Conservation (phyloP, 2,113 vertebrate species). For the Empidonax traillii region DNA sequence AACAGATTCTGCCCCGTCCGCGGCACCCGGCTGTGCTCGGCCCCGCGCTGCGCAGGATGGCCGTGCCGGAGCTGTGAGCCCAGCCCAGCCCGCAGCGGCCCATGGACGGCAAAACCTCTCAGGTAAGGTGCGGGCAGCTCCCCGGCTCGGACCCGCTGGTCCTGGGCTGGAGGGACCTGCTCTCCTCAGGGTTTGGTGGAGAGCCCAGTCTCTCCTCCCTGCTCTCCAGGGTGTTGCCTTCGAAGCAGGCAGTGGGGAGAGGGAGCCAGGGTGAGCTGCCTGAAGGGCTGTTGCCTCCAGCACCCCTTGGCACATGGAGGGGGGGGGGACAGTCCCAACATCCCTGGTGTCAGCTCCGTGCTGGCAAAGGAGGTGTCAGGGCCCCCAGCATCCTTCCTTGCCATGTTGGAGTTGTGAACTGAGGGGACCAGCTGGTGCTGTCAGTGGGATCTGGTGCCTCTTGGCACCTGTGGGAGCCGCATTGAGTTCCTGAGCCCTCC, state of each 20-base stretch:
- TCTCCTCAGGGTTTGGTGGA: not conserved
- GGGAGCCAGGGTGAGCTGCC: not conserved
- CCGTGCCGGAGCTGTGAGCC: conserved; percentile 24
- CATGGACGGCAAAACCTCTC: conserved; percentile 35
- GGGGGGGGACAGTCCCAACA: not conserved
- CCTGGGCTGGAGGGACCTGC: fast-evolving
- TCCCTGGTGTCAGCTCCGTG: fast-evolving
- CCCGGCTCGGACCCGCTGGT: fast-evolving
- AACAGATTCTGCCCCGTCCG: conserved; percentile 13
- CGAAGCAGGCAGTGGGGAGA: not conserved
- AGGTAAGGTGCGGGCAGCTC: not conserved
- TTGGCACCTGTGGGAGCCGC: not conserved
- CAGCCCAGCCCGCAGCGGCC: not conserved
- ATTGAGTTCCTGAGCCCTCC: not conserved
- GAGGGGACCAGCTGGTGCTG: not conserved
- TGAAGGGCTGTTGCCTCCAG: not conserved
- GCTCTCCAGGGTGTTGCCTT: not conserved
- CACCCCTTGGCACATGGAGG: fast-evolving
- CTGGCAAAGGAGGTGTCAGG: fast-evolving
- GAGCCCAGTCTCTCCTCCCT: not conserved
- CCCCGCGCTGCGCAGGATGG: not conserved
- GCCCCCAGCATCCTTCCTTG: not conserved
- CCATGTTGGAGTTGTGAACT: fast-evolving
- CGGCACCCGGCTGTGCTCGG: not conserved
- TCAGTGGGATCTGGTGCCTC: fast-evolving